Percentiles rank a stretch among this genome's conserved stretches.
Evolutionary conservation across 2,888 invertebrate species (phyloP).

Genomic region (Scaptomyza caliginosa): DNA sequence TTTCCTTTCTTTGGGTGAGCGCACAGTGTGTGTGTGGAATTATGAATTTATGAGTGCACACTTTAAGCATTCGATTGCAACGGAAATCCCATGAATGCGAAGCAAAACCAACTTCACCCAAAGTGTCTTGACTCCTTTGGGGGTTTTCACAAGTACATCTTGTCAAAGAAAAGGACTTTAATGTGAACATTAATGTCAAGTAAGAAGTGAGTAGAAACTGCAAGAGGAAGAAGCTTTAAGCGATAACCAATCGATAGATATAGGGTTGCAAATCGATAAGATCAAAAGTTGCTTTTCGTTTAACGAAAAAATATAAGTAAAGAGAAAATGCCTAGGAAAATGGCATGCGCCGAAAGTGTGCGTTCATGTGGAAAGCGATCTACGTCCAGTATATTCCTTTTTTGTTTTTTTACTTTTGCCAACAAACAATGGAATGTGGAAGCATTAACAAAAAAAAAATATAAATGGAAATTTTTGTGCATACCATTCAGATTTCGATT

Average conservation of each 20-base stretch:
- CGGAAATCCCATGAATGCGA: constrained; percentile 48
- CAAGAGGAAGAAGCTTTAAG: too few relatives aligned
- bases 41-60: constrained; percentile 63
- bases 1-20: constrained; percentile 16
- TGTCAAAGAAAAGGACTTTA: constrained; percentile 26
- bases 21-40: constrained; percentile 24
- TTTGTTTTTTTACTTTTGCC: background rate
- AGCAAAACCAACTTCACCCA: constrained; percentile 36
- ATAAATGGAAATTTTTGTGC: constrained; percentile 48
- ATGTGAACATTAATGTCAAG: background rate
- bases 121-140: constrained; percentile 26
- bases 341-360: constrained; percentile 70
- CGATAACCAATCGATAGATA: background rate
- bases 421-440: constrained; percentile 25
- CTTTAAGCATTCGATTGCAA: constrained; percentile 20
- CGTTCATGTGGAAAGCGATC: constrained; percentile 47
- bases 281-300: background rate
- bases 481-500: constrained; percentile 19
- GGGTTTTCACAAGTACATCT: constrained; percentile 16
- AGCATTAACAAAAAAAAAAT: too few relatives aligned
- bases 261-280: background rate
- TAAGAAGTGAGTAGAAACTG: too few relatives aligned
- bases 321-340: background rate
- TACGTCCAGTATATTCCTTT: constrained; percentile 26
- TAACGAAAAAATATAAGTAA: background rate